Evolutionary conservation across 53 echinoderm and acorn worm genomes (phyloP), one percentile per base, ranked within the genome.

Genomic region (Astropecten irregularis): DNA sequence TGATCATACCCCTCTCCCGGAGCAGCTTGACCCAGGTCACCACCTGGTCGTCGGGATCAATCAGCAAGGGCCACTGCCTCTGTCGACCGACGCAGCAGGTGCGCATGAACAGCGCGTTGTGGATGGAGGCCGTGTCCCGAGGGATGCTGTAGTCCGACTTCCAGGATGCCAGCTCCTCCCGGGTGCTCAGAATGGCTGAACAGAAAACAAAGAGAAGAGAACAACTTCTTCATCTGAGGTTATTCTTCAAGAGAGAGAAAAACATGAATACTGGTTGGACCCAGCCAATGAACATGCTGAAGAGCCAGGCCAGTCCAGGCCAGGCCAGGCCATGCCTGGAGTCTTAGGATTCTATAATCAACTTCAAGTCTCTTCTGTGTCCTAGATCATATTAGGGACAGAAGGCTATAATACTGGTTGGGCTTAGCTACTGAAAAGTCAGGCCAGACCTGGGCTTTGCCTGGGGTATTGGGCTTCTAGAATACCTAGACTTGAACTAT

Each of bases 1-100:
- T 95, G 35, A 82, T 69, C 74, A 89, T 3, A n/a, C 81, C 91
- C 33, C 36, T 84, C 73, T 94, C 89, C 69, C 87, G 87, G 10
- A 97, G 82, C 27, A 95, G 67, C n/a, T 70, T 89, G 68, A 97
- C 83, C 97, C 97, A 97, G 21, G 87, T 89, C 55, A 89, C 26
- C 27, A 86, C 97, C 83, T 92, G 97, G 76, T 94, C 82, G 39
- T 97, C 89, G 5, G 97, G 97, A 73, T 97, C 97, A 38, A 97
- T 61, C 55, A 97, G 73, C 22, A 97, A 79, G 1, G 97, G 97
- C 97, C 97, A 97, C 46, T 93, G 93, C 33, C 89, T 84, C 86
- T 81, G 73, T 49, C 90, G 63, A 16, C 91, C 94, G 29, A 91
- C 83, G 61, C 87, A 83, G 73, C 97, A 95, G 14, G 93, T 82